phyloP scores from a whole-genome alignment of 2,113 vertebrate species.

The Dasypus novemcinctus region DNA sequence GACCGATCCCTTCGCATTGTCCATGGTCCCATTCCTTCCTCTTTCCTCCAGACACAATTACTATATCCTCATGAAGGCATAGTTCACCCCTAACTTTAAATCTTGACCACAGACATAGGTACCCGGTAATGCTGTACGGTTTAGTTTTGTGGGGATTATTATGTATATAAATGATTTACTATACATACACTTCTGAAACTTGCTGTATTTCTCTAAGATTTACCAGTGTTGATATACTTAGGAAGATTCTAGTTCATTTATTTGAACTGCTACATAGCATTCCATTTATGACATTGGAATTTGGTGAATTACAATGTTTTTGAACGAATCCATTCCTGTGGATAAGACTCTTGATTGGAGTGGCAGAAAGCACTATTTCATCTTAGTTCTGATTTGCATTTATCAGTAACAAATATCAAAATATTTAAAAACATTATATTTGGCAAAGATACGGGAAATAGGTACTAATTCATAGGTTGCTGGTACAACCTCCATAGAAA shows the following conservation, averaged over 20 bases:
- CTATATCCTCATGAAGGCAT: neutral
- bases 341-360: too few relatives aligned
- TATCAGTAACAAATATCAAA: neutral
- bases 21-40: too few relatives aligned
- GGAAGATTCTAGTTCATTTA: neutral
- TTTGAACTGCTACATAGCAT: neutral
- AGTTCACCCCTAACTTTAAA: neutral
- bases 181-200: neutral
- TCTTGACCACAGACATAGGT: neutral
- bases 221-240: neutral
- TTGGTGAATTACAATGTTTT: neutral
- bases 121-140: neutral
- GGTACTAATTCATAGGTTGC: neutral
- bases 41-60: neutral
- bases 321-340: too few relatives aligned
- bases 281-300: neutral
- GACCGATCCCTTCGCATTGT: neutral
- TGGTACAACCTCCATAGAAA: neutral
- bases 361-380: neutral
- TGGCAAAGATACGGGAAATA: neutral
- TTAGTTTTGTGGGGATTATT: neutral
- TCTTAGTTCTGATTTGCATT: neutral
- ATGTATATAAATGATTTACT: neutral
- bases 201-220: neutral
- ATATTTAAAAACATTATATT: neutral